A percentile compares a stretch with the other conserved stretches of the same genome.
phyloP scores from a whole-genome alignment of 2,113 vertebrate genomes.

The Tetrax tetrax region DNA sequence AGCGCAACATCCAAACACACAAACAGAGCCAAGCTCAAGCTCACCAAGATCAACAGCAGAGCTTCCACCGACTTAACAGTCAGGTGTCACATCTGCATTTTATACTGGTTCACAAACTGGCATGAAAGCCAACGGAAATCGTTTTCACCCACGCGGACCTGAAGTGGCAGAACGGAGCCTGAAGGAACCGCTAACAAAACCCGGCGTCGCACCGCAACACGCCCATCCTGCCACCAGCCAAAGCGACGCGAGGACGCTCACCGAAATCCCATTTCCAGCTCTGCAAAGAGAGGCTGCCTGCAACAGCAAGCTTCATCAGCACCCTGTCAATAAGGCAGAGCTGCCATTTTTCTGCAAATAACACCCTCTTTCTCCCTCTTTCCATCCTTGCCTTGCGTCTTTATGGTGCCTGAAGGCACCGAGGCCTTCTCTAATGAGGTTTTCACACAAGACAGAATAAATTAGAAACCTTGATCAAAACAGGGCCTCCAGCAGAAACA shows the following conservation, averaged over 20 bases:
- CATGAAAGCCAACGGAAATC: neutral
- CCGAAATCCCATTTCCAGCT: neutral
- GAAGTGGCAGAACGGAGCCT: neutral
- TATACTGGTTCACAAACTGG: neutral
- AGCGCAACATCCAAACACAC: neutral
- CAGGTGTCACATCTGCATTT: neutral
- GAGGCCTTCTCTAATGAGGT: neutral
- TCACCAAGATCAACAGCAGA: neutral
- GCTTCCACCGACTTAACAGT: neutral
- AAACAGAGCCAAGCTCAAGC: neutral
- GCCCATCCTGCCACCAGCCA: neutral
- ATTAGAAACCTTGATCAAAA: constrained; percentile 16
- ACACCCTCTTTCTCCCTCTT: neutral
- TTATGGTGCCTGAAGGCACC: neutral
- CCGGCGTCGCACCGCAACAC: too few species aligned
- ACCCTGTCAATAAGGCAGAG: neutral
- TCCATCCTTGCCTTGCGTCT: neutral
- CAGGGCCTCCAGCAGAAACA: neutral
- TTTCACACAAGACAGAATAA: neutral
- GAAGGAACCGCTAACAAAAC: neutral
- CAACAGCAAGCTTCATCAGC: neutral
- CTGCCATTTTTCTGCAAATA: neutral
- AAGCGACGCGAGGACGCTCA: neutral
- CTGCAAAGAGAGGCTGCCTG: neutral
- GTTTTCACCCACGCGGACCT: fast-evolving